These are phyloP conservation scores for Macropis europaea DNA, from an alignment of 2,888 invertebrate species.

Conservation along the genomic window DNA sequence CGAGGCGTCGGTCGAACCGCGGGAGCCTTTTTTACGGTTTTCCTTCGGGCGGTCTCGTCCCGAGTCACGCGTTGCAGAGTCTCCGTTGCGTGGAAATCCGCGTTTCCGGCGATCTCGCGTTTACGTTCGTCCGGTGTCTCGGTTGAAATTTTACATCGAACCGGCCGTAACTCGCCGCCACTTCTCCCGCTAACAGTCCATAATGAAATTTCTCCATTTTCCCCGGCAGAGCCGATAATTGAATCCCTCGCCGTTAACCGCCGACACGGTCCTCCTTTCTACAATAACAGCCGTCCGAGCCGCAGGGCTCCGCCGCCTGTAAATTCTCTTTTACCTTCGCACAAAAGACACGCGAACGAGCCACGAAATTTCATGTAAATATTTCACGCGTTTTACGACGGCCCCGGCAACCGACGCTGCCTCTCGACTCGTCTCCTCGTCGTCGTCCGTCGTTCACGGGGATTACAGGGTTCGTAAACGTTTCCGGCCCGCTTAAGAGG, in stretches of 20 bases:
- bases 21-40: conserved; percentile 51
- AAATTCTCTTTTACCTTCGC: conserved; percentile 11
- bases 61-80: conserved; percentile 26
- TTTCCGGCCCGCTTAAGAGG: conserved; percentile 30
- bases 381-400: conserved; percentile 37
- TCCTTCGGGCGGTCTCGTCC: conserved; percentile 16
- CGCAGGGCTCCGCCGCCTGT: neutral
- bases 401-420: neutral
- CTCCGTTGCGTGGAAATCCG: conserved; percentile 32
- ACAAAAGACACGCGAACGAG: conserved; percentile 9
- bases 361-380: conserved; percentile 11
- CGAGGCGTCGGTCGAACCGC: too few species aligned
- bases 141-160: neutral
- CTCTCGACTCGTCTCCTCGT: conserved; percentile 6
- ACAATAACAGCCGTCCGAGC: neutral
- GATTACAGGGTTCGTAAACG: conserved; percentile 44
- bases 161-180: neutral
- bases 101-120: conserved; percentile 16
- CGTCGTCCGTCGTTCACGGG: conserved; percentile 25
- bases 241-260: conserved; percentile 18
- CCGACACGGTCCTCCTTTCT: neutral
- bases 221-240: conserved; percentile 14
- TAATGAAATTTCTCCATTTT: conserved; percentile 28
- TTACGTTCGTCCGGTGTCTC: conserved; percentile 24
- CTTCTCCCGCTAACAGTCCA: conserved; percentile 23